Evolutionary conservation across 2,888 invertebrate species (phyloP), one percentile per base, ranked within the genome.

Genomic region (Xylophagus ater): DNA sequence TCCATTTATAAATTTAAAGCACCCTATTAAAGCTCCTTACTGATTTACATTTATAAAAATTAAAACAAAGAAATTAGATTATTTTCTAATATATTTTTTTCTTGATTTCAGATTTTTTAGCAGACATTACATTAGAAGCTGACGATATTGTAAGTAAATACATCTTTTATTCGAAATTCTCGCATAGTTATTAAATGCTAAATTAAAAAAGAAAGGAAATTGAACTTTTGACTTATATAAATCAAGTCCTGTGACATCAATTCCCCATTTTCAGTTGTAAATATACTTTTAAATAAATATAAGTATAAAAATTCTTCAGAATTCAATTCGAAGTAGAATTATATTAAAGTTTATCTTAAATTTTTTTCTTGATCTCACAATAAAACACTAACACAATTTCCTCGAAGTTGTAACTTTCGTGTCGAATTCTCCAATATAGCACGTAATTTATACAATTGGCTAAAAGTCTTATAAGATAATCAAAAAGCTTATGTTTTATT

Each of bases 31-130:
- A 23, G 9, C 6, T 9, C 23, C 6, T 8, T 8, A 23, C 6
- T 23, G 9, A 23, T 23, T 9, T 9, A 8, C 6, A 8, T 23
- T 23, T 23, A 6, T 23, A 8, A 23, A 8, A 9, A 23, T 9
- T n/a, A n/a, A n/a, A n/a, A n/a, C n/a, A n/a, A n/a, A n/a, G n/a
- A n/a, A n/a, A n/a, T n/a, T n/a, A n/a, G n/a, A 23, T 8, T 23
- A 12, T 10, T 26, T 12, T 3, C 13, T 2, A 12, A 26, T 9
- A 26, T 12, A 3, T 32, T 20, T 20, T 13, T 23, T 6, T 23
- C 29, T 20, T 37, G 18, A 34, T 42, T 42, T 20, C 38, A 42
- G 42, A 42, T 38, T 42, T 38, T 26, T 26, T 34, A 25, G 24
- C 31, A 14, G 38, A 42, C 21, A 26, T 23, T 19, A 34, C 42